Evolutionary conservation across 2,888 invertebrate species (phyloP).

Genomic region (Pollenia labialis): DNA sequence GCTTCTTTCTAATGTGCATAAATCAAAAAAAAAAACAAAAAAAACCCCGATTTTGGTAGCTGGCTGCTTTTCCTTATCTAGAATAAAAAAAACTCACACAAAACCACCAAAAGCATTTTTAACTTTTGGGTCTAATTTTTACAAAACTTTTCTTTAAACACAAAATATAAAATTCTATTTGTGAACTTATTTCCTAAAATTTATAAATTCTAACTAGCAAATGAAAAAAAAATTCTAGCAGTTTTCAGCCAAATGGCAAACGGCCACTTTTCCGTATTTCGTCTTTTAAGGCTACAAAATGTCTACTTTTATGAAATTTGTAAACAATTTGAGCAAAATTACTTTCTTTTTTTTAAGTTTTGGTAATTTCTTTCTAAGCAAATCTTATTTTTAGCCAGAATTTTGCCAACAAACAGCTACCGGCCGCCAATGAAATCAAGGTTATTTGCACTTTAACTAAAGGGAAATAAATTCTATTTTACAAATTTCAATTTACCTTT

Average conservation of each 20-base stretch:
- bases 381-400: constrained; percentile 6
- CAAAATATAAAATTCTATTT: constrained; percentile 35
- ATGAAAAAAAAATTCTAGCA: neutral
- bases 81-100: neutral
- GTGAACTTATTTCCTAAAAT: constrained; percentile 3
- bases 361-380: neutral
- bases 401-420: neutral
- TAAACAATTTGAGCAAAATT: constrained; percentile 37
- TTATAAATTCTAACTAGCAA: constrained; percentile 5
- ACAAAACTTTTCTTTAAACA: neutral
- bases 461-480: neutral
- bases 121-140: neutral
- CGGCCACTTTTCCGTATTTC: constrained; percentile 36
- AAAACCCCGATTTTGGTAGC: neutral
- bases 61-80: constrained; percentile 5
- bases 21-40: too few species aligned
- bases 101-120: neutral
- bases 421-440: constrained; percentile 55
- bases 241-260: constrained; percentile 69
- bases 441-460: constrained; percentile 43
- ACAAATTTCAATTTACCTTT: constrained; percentile 26
- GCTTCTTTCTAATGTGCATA: neutral
- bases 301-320: constrained; percentile 45
- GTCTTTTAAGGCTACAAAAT: constrained; percentile 43
- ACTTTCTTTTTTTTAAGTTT: constrained; percentile 21